These are phyloP conservation scores for Hylia prasina DNA, from an alignment of 2,113 vertebrate genomes.

Conservation along the genomic window DNA sequence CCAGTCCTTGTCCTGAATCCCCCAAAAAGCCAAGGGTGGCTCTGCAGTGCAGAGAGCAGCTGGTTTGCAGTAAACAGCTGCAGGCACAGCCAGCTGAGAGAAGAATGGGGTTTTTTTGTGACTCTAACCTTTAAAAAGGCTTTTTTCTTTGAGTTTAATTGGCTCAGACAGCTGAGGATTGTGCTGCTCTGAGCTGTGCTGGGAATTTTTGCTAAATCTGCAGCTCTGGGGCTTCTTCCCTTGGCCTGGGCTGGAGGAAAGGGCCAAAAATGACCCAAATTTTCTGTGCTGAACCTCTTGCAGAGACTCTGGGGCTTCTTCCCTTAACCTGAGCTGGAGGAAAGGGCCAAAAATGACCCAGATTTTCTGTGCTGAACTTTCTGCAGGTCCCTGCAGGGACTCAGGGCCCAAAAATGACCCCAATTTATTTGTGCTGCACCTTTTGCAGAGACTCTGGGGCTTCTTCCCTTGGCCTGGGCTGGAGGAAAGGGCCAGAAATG, in stretches of 20 bases:
- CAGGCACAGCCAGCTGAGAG: not conserved
- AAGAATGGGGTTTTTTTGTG: not conserved
- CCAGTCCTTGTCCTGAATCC: not conserved
- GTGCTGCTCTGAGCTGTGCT: not conserved
- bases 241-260: not conserved
- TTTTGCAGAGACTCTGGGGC: not conserved
- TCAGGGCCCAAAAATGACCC: not conserved
- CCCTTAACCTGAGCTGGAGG: not conserved
- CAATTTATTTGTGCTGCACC: not conserved
- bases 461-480: not conserved
- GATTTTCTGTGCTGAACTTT: not conserved
- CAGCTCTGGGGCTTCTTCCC: not conserved
- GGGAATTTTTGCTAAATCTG: not conserved
- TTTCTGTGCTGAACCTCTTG: not conserved
- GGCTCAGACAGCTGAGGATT: not conserved
- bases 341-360: not conserved
- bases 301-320: not conserved
- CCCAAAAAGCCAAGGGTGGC: not conserved
- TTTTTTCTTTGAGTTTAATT: not conserved
- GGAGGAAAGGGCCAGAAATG: too few relatives aligned
- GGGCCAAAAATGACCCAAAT: not conserved
- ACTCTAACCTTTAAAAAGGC: not conserved
- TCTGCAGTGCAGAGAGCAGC: not conserved
- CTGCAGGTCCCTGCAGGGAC: not conserved
- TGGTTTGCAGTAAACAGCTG: not conserved